Conservation (phyloP, 2,888 invertebrate species). For the Orthonevra nobilis region DNA sequence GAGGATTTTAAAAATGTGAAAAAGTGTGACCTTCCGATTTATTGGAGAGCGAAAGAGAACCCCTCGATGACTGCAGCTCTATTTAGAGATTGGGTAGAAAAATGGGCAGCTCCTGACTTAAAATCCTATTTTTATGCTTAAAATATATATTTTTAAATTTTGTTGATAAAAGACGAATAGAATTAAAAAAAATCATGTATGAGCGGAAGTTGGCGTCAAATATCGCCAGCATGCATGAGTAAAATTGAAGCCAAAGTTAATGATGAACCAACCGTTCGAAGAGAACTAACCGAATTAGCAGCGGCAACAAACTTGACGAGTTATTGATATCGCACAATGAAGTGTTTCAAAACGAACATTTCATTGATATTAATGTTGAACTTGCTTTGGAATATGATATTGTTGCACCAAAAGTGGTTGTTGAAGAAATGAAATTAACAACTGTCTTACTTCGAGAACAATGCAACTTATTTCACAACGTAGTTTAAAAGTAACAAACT, state of each 20-base stretch:
- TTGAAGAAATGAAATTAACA: too few species aligned
- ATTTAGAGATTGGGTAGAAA: slow-evolving; percentile 6
- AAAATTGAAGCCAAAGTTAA: too few species aligned
- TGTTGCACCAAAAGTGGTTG: too few species aligned
- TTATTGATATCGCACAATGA: too few species aligned
- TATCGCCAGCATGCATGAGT: slow-evolving; percentile 50
- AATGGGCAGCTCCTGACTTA: slow-evolving; percentile 1
- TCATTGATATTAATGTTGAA: too few species aligned
- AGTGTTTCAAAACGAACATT: too few species aligned
- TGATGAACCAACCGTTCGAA: slow-evolving; percentile 17
- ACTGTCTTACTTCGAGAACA: too few species aligned
- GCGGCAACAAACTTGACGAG: slow-evolving; percentile 33
- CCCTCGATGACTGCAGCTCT: slow-evolving; percentile 2
- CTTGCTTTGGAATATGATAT: too few species aligned
- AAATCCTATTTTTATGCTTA: background rate
- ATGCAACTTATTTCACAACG: too few species aligned
- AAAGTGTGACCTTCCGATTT: slow-evolving; percentile 10
- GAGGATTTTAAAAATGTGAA: slow-evolving; percentile 13
- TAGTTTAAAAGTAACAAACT: too few species aligned
- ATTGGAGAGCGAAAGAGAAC: slow-evolving; percentile 2
- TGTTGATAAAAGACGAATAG: slow-evolving; percentile 9
- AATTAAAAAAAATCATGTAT: slow-evolving; percentile 23
- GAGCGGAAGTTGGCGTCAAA: too few species aligned
- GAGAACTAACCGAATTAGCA: slow-evolving; percentile 47
- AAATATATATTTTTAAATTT: too few species aligned